Conservation (phyloP, 2,888 invertebrate species). For the Sycophila texana region DNA sequence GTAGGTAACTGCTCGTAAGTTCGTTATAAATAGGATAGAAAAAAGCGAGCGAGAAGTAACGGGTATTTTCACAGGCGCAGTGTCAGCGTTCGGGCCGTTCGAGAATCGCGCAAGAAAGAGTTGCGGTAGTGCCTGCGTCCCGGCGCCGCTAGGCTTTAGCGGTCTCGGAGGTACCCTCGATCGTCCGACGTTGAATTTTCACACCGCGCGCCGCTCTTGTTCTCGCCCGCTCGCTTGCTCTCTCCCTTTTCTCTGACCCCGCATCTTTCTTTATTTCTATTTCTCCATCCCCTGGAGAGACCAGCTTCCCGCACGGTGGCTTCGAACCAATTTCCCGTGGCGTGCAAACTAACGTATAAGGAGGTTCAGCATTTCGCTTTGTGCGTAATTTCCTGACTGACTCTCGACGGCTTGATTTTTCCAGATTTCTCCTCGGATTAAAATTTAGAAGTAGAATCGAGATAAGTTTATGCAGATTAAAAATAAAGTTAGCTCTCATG, state of each 20-base stretch:
- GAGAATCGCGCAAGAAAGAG: neutral
- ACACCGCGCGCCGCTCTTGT: slow-evolving; percentile 3
- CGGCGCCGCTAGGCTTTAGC: slow-evolving; percentile 41
- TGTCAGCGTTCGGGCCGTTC: neutral
- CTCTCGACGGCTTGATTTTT: no score
- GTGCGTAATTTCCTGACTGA: no score
- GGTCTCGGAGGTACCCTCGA: slow-evolving; percentile 48
- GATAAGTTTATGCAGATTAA: no score
- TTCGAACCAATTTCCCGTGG: slow-evolving; percentile 52
- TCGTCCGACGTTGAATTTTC: slow-evolving; percentile 44
- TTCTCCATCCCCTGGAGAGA: slow-evolving; percentile 43
- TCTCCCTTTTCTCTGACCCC: neutral
- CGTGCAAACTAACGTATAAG: slow-evolving; percentile 45
- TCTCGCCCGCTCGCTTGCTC: slow-evolving; percentile 13
- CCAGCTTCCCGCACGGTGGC: slow-evolving; percentile 3
- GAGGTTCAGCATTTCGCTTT: neutral
- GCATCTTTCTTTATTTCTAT: slow-evolving; percentile 44
- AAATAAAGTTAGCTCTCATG: no score
- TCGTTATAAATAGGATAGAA: no score
- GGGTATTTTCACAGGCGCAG: slow-evolving; percentile 7
- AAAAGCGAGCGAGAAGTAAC: neutral
- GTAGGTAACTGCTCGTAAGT: no score
- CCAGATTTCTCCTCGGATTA: no score
- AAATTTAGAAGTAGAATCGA: no score
- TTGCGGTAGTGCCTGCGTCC: neutral